A percentile compares a stretch with the other conserved stretches of the same genome.
phyloP scores from a whole-genome alignment of 2,797 vertebrate genomes.

The Cossypha polioptera region DNA sequence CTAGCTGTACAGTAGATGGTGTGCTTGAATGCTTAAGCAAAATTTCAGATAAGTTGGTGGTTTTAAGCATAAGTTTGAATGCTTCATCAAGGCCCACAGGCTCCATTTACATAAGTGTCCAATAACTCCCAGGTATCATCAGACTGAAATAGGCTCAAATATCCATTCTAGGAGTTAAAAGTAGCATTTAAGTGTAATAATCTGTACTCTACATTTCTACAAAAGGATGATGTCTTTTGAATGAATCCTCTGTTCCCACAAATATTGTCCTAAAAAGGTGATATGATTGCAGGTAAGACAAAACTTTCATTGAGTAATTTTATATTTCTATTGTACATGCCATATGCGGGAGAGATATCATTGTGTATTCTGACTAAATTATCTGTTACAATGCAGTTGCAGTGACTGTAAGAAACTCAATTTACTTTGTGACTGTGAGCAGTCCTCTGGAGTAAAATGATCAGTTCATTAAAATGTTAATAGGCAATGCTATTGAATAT shows the following conservation, averaged over 20 bases:
- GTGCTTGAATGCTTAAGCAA: neutral
- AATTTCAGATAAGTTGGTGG: neutral
- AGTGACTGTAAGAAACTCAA: neutral
- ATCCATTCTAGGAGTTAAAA: neutral
- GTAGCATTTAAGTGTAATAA: neutral
- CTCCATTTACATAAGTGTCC: neutral
- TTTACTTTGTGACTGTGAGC: neutral
- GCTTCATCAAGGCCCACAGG: neutral
- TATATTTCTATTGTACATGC: neutral
- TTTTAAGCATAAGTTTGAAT: neutral
- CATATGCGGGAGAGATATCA: neutral
- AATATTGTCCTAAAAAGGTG: neutral
- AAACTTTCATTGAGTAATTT: neutral
- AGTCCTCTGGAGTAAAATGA: neutral
- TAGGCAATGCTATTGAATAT: neutral
- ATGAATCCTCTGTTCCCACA: neutral
- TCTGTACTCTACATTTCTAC: neutral
- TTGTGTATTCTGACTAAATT: neutral
- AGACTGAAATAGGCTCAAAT: neutral
- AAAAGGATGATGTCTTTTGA: neutral
- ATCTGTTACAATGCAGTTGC: neutral
- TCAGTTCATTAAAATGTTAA: neutral
- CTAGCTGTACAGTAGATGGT: neutral
- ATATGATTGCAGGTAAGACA: neutral
- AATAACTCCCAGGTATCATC: neutral